Evolutionary conservation across 2,888 invertebrate genomes (phyloP).

Genomic region (Limenitis arthemis): DNA sequence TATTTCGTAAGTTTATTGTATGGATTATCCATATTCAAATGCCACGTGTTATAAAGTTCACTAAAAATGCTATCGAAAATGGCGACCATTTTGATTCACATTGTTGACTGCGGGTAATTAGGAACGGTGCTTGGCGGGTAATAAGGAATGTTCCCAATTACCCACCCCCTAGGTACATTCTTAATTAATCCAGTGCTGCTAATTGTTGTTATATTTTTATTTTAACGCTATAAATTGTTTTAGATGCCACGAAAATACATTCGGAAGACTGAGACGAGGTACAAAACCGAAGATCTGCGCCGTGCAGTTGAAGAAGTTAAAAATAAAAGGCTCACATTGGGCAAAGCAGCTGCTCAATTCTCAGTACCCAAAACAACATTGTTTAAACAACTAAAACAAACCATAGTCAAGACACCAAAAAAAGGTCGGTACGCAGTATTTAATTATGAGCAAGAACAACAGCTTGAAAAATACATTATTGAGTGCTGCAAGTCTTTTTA

Average conservation of each 20-base stretch:
- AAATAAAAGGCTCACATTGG: too few species aligned
- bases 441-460: conserved; percentile 3
- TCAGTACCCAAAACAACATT: conserved; percentile 2
- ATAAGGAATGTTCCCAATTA: background rate
- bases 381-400: conserved; percentile 2
- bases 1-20: too few species aligned
- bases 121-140: background rate
- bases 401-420: conserved; percentile 1
- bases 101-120: background rate
- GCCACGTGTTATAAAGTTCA: too few species aligned
- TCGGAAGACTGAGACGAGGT: background rate
- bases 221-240: too few species aligned
- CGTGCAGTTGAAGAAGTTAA: conserved; percentile 1
- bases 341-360: too few species aligned
- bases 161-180: background rate
- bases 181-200: background rate
- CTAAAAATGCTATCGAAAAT: too few species aligned
- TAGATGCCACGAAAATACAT: too few species aligned
- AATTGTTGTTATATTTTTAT: background rate
- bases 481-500: background rate
- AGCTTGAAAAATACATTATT: background rate
- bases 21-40: too few species aligned
- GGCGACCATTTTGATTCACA: background rate
- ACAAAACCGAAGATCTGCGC: background rate
- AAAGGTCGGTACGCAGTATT: background rate